Conservation (phyloP, 2,113 vertebrate species). For the Ornithorhynchus anatinus region DNA sequence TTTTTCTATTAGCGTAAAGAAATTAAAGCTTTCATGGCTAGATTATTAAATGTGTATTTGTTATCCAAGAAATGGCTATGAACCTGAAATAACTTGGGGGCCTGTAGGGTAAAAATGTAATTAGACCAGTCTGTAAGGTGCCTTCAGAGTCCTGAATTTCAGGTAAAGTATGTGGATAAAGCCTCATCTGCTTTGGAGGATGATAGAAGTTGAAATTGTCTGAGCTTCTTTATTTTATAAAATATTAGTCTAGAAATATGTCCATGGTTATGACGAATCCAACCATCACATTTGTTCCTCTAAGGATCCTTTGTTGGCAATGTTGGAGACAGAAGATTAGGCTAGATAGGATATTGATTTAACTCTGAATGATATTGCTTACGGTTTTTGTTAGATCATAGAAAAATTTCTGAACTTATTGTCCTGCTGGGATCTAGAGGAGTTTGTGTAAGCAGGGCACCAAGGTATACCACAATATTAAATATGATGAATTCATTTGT, state of each 20-base stretch:
- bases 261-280: too few species aligned
- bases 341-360: too few species aligned
- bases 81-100: background rate
- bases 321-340: too few species aligned
- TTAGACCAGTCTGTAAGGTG: background rate
- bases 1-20: conserved; percentile 1
- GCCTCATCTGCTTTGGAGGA: background rate
- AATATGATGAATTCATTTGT: background rate
- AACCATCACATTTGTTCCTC: too few species aligned
- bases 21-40: background rate
- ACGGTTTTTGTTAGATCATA: too few species aligned
- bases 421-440: background rate
- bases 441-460: background rate
- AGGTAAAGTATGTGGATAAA: background rate
- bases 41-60: background rate
- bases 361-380: too few species aligned
- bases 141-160: background rate
- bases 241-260: too few species aligned
- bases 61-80: background rate
- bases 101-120: background rate
- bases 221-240: too few species aligned
- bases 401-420: too few species aligned
- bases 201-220: too few species aligned
- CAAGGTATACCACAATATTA: background rate
- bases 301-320: too few species aligned